phyloP scores from a whole-genome alignment of 92 coral and sea anemone species.

The Desmophyllum pertusum region DNA sequence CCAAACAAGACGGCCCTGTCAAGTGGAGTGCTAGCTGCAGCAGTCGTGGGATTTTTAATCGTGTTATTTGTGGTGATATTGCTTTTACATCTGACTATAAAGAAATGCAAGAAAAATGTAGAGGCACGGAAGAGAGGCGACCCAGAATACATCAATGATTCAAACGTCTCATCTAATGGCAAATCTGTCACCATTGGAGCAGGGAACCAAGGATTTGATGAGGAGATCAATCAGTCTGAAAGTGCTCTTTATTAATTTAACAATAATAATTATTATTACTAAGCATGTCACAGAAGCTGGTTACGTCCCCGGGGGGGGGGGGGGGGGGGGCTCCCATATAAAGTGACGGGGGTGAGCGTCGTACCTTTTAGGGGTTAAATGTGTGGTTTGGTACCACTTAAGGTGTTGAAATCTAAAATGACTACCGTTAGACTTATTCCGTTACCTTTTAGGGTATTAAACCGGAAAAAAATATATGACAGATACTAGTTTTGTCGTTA shows the following conservation, averaged over 20 bases:
- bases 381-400: too few relatives aligned
- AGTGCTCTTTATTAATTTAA: slow-evolving; percentile 24
- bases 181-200: slow-evolving; percentile 31
- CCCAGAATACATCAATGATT: slow-evolving; percentile 9
- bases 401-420: too few relatives aligned
- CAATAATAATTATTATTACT: too few relatives aligned
- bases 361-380: too few relatives aligned
- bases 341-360: too few relatives aligned
- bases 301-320: too few relatives aligned
- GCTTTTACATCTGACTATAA: neutral
- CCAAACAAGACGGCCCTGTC: neutral
- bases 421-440: too few relatives aligned
- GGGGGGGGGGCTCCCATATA: too few relatives aligned
- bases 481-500: too few relatives aligned
- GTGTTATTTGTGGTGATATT: neutral
- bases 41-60: slow-evolving; percentile 27
- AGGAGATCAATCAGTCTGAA: neutral
- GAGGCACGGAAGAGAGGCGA: neutral
- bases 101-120: slow-evolving; percentile 13
- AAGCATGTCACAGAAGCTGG: too few relatives aligned
- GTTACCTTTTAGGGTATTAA: too few relatives aligned
- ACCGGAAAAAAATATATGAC: too few relatives aligned
- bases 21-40: slow-evolving; percentile 6
- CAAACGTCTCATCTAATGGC: slow-evolving; percentile 36
- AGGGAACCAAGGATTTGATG: slow-evolving; percentile 14